A percentile compares a stretch with the other conserved stretches of the same genome.
These are phyloP conservation scores for Rhagophthalmus giganteus DNA, from an alignment of 2,888 invertebrate species.

Conservation along the genomic window DNA sequence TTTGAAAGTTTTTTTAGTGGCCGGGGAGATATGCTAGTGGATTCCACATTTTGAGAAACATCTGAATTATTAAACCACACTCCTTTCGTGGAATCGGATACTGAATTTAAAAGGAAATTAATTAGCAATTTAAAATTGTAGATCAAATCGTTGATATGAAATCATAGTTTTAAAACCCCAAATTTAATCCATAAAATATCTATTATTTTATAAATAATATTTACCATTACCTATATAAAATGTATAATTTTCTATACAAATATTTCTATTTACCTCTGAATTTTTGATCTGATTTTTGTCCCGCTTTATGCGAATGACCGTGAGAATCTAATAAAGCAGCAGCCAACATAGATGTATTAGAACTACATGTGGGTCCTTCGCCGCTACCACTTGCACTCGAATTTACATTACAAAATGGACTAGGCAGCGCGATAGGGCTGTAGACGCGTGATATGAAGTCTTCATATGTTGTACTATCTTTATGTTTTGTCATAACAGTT, in stretches of 20 bases:
- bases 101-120: slow-evolving; percentile 27
- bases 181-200: too few species aligned
- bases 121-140: slow-evolving; percentile 4
- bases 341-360: slow-evolving; percentile 60
- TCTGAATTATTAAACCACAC: slow-evolving; percentile 53
- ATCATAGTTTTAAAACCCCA: too few species aligned
- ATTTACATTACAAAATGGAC: slow-evolving; percentile 52
- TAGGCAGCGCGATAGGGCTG: slow-evolving; percentile 65
- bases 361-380: slow-evolving; percentile 45
- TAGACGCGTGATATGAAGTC: slow-evolving; percentile 77
- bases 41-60: slow-evolving; percentile 49
- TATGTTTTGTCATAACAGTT: slow-evolving; percentile 82
- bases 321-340: slow-evolving; percentile 62
- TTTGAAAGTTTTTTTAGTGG: slow-evolving; percentile 67
- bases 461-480: slow-evolving; percentile 88
- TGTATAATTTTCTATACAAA: too few species aligned
- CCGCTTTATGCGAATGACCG: slow-evolving; percentile 49
- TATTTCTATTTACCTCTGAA: slow-evolving; percentile 52
- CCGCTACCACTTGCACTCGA: slow-evolving; percentile 38
- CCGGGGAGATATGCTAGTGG: slow-evolving; percentile 65
- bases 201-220: too few species aligned
- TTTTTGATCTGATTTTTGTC: slow-evolving; percentile 46
- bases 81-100: slow-evolving; percentile 47
- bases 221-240: too few species aligned
- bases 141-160: too few species aligned